Conservation (phyloP, 2,888 invertebrate species). For the Eubasilissa splendida region DNA sequence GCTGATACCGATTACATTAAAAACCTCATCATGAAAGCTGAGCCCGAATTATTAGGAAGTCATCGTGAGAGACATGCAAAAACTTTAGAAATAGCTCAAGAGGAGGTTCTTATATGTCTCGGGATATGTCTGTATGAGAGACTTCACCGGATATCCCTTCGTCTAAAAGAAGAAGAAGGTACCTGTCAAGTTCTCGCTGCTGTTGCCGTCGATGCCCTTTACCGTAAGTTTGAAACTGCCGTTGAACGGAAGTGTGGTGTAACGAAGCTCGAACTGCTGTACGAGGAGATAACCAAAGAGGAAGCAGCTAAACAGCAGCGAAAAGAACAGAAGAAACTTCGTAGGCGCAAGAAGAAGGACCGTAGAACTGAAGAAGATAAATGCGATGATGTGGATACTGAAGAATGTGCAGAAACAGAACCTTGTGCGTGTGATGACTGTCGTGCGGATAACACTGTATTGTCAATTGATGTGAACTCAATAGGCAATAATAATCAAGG, state of each 20-base stretch:
- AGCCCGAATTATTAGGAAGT: conserved; percentile 91
- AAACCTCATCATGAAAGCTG: conserved; percentile 89
- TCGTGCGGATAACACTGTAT: conserved; percentile 62
- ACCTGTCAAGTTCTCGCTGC: conserved; percentile 95
- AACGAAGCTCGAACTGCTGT: conserved; percentile 89
- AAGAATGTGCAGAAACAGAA: conserved; percentile 57
- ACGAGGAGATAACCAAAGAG: conserved; percentile 89
- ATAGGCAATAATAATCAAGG: conserved; percentile 67
- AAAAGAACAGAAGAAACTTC: conserved; percentile 89
- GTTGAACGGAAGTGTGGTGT: conserved; percentile 92
- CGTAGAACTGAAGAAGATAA: conserved; percentile 66
- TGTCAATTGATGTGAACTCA: conserved; percentile 61
- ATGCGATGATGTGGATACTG: conserved; percentile 61
- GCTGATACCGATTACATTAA: conserved; percentile 92
- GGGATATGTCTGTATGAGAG: conserved; percentile 95
- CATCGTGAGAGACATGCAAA: conserved; percentile 94
- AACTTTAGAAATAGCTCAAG: conserved; percentile 97
- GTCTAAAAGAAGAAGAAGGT: conserved; percentile 91
- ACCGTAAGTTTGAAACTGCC: conserved; percentile 91
- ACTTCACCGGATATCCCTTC: conserved; percentile 88
- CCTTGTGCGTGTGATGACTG: conserved; percentile 71
- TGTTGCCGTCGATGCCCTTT: conserved; percentile 88
- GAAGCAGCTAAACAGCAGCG: conserved; percentile 88
- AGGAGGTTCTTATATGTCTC: conserved; percentile 95
- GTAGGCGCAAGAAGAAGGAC: conserved; percentile 84